A percentile compares a stretch with the other conserved stretches of the same genome.
Evolutionary conservation across 2,888 invertebrate species (phyloP).

Genomic region (Hemithea aestivaria): DNA sequence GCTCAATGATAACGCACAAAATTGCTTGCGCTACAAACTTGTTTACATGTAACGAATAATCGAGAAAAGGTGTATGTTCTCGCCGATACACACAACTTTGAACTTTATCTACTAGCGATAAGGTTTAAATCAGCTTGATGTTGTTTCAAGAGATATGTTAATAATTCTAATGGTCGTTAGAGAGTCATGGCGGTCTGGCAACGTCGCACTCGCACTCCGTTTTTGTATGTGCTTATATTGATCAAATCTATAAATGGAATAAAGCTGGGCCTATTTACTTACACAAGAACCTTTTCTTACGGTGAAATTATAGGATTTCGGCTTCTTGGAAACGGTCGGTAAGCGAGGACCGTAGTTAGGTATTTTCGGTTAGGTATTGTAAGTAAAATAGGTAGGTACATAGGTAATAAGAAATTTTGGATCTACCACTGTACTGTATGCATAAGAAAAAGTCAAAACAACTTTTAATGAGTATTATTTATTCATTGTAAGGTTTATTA

Average conservation of each 20-base stretch:
- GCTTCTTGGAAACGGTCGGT: too few species aligned
- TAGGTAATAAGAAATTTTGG: too few species aligned
- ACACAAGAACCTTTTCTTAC: conserved; percentile 27
- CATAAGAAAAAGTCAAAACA: too few species aligned
- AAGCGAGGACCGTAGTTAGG: too few species aligned
- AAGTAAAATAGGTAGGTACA: too few species aligned
- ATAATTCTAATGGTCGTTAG: conserved; percentile 7
- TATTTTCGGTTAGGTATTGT: too few species aligned
- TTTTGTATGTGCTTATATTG: conserved; percentile 39
- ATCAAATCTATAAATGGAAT: conserved; percentile 57
- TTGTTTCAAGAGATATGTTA: conserved; percentile 4
- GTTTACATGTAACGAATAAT: conserved; percentile 10
- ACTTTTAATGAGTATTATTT: too few species aligned
- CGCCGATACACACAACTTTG: too few species aligned
- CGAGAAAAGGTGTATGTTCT: too few species aligned
- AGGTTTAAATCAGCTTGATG: neutral
- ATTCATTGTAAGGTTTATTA: too few species aligned
- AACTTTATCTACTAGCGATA: neutral
- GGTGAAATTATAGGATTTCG: too few species aligned
- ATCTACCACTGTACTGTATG: too few species aligned
- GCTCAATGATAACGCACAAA: neutral
- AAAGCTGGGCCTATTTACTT: conserved; percentile 34
- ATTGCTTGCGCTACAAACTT: conserved; percentile 3
- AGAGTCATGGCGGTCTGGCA: conserved; percentile 43
- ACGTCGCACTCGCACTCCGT: conserved; percentile 48